A percentile compares a stretch with the other conserved stretches of the same genome.
These are phyloP conservation scores for Pseudanteris insignis DNA, from an alignment of 2,888 invertebrate genomes.

Conservation along the genomic window DNA sequence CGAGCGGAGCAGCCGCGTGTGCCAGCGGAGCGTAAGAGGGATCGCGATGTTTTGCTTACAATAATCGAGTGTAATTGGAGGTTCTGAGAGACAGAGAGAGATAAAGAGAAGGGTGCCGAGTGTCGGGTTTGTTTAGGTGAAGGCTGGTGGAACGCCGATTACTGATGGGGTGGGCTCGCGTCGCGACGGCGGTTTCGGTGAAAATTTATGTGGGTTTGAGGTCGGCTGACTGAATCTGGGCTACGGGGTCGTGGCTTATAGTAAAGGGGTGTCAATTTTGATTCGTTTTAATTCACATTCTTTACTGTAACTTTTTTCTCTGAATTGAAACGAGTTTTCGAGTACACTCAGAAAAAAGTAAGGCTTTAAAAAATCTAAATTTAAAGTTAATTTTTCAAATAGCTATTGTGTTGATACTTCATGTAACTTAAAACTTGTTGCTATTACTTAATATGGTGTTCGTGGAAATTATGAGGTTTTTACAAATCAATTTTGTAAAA, in stretches of 20 bases:
- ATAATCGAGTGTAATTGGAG: constrained; percentile 16
- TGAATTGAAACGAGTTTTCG: too few relatives aligned
- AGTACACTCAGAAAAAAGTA: too few relatives aligned
- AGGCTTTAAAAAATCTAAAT: too few relatives aligned
- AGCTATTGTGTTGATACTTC: too few relatives aligned
- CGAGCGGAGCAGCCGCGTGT: constrained; percentile 1
- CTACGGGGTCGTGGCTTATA: constrained; percentile 18
- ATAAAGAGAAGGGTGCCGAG: too few relatives aligned
- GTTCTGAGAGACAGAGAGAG: not conserved
- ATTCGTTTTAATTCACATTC: not conserved
- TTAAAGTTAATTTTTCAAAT: too few relatives aligned
- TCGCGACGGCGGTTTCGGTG: constrained; percentile 8
- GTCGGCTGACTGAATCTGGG: constrained; percentile 26
- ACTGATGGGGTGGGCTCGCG: constrained; percentile 1
- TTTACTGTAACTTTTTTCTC: too few relatives aligned
- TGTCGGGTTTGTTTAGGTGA: constrained; percentile 4
- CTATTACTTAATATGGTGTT: too few relatives aligned
- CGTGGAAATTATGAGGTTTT: too few relatives aligned
- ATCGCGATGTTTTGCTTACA: not conserved
- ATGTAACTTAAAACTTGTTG: too few relatives aligned
- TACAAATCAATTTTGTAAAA: too few relatives aligned
- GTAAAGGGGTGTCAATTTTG: constrained; percentile 7
- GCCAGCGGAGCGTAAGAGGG: too few relatives aligned
- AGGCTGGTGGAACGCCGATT: not conserved
- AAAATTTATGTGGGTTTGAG: constrained; percentile 23